These are phyloP conservation scores for Philhelius pedissequus DNA, from an alignment of 2,888 invertebrate genomes.

Conservation along the genomic window DNA sequence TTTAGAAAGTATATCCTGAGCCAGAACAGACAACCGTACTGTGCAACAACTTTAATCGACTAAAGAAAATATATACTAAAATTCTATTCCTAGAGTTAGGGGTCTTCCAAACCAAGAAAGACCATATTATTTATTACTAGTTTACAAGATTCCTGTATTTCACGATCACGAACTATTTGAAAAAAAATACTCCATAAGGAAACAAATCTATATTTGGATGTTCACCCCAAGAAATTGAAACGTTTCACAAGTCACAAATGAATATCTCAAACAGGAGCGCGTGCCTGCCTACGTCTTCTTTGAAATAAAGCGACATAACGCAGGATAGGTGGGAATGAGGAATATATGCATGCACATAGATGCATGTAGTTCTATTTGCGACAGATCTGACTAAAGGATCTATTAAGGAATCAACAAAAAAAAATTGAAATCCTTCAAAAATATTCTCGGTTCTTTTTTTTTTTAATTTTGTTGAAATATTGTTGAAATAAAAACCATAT, in stretches of 20 bases:
- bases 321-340: not conserved
- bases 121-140: not conserved
- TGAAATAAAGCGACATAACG: constrained; percentile 4
- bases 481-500: no score
- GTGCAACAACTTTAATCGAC: constrained; percentile 1
- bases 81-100: not conserved
- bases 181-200: constrained; percentile 2
- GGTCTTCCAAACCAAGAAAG: not conserved
- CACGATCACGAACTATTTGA: constrained; percentile 33
- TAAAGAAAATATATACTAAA: constrained; percentile 29
- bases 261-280: constrained; percentile 19
- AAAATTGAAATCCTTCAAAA: not conserved
- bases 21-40: not conserved
- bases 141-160: not conserved
- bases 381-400: not conserved
- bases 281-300: constrained; percentile 45
- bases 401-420: not conserved
- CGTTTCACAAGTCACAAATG: constrained; percentile 27
- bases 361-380: not conserved
- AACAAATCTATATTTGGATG: constrained; percentile 47
- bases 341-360: no score
- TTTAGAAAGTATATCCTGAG: not conserved
- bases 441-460: no score
- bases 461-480: no score
- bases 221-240: constrained; percentile 37